These are phyloP conservation scores for Hiodon alosoides DNA, from an alignment of 2,113 vertebrate species.

Conservation along the genomic window DNA sequence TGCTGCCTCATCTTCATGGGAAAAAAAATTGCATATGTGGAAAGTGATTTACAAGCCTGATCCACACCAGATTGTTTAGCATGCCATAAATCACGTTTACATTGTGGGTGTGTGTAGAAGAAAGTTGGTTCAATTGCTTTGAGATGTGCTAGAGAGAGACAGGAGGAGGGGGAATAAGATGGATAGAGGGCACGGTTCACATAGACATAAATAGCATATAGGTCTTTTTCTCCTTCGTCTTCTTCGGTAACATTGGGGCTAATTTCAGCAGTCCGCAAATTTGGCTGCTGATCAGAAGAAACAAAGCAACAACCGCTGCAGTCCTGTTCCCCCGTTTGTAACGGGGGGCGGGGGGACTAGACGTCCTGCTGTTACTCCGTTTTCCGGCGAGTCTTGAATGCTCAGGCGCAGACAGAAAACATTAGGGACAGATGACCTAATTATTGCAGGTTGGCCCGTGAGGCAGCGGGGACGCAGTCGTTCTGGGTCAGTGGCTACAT, in stretches of 20 bases:
- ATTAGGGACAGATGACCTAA: constrained; percentile 52
- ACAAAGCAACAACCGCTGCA: background rate
- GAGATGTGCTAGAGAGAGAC: constrained; percentile 6
- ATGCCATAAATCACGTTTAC: constrained; percentile 16
- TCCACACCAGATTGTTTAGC: constrained; percentile 10
- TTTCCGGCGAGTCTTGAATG: constrained; percentile 36
- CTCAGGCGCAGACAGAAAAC: background rate
- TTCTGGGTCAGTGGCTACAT: constrained; percentile 30
- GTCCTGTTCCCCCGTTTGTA: background rate
- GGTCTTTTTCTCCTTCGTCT: background rate
- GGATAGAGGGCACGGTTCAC: background rate
- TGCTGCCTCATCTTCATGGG: constrained; percentile 5
- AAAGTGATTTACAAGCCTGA: constrained; percentile 15
- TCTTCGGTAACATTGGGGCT: background rate
- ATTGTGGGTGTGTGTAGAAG: constrained; percentile 11
- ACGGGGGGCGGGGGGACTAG: background rate
- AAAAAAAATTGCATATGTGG: background rate
- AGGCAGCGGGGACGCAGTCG: constrained; percentile 50
- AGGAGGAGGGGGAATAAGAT: background rate
- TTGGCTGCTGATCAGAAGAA: background rate
- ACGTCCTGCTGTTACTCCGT: constrained; percentile 13
- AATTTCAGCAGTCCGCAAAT: constrained; percentile 18
- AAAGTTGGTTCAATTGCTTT: constrained; percentile 4
- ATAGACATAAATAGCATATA: constrained; percentile 11
- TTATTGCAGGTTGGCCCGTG: constrained; percentile 45